phyloP scores from a whole-genome alignment of 2,888 invertebrate genomes.

The Gerris lacustris region DNA sequence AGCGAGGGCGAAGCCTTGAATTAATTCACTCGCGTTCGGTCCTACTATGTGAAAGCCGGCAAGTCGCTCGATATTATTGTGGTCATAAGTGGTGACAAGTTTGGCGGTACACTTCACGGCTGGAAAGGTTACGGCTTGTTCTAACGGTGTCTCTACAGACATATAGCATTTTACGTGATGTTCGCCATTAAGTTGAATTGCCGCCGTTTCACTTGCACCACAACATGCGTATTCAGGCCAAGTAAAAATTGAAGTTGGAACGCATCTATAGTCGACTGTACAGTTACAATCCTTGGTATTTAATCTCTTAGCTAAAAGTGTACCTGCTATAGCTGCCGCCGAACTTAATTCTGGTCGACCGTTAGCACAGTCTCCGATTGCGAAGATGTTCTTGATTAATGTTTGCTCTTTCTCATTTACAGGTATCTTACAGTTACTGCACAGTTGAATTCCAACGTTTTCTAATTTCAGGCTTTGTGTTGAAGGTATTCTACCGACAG shows the following conservation, averaged over 20 bases:
- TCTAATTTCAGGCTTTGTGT: not conserved
- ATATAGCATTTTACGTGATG: slow-evolving; percentile 46
- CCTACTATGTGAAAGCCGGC: slow-evolving; percentile 45
- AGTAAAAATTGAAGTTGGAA: slow-evolving; percentile 51
- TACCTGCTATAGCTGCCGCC: not conserved
- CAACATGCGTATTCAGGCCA: slow-evolving; percentile 48
- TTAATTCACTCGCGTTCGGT: slow-evolving; percentile 50
- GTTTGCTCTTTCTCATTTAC: slow-evolving; percentile 3
- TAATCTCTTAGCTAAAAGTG: not conserved
- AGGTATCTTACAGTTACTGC: slow-evolving; percentile 5
- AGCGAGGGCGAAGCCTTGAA: slow-evolving; percentile 47
- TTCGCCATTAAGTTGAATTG: slow-evolving; percentile 38
- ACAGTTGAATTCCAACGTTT: slow-evolving; percentile 3
- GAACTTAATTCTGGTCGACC: not conserved
- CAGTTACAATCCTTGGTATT: not conserved
- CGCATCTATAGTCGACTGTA: slow-evolving; percentile 40
- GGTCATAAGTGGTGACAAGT: slow-evolving; percentile 41
- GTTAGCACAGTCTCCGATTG: not conserved
- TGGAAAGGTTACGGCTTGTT: slow-evolving; percentile 42
- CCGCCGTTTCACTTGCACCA: slow-evolving; percentile 46
- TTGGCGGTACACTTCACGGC: slow-evolving; percentile 45
- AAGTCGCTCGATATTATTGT: slow-evolving; percentile 37
- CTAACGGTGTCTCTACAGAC: slow-evolving; percentile 43
- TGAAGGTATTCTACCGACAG: not conserved
- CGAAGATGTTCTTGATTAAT: slow-evolving; percentile 1